Evolutionary conservation across 92 coral and sea anemone genomes (phyloP).

Genomic region (Zoanthus sociatus): DNA sequence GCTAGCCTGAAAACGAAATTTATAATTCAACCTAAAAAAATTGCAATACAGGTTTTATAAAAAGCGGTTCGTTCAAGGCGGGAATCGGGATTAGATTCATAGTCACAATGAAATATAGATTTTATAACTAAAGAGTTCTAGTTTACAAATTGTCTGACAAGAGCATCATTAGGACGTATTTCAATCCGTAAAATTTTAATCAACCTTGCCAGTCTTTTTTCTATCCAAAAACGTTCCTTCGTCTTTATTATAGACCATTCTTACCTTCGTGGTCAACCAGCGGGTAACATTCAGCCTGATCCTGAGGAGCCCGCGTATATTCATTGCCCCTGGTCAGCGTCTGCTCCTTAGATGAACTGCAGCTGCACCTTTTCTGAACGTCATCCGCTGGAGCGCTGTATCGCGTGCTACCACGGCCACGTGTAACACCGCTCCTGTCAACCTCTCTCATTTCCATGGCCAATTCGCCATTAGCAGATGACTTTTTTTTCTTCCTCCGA

Average conservation of each 20-base stretch:
- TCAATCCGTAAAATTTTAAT: background rate
- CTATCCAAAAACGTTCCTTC: background rate
- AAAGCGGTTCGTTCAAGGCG: too few species aligned
- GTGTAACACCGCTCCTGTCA: conserved; percentile 25
- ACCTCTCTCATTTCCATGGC: conserved; percentile 20
- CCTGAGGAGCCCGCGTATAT: conserved; percentile 21
- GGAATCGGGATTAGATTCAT: too few species aligned
- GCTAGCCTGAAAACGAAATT: too few species aligned
- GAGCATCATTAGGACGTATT: too few species aligned
- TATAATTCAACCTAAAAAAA: too few species aligned
- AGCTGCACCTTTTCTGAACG: conserved; percentile 35
- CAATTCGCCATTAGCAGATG: background rate
- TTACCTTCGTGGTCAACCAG: conserved; percentile 40
- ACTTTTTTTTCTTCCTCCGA: conserved; percentile 29
- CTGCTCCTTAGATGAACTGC: conserved; percentile 19
- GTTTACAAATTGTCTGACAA: too few species aligned
- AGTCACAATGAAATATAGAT: too few species aligned
- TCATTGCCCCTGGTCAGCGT: conserved; percentile 40
- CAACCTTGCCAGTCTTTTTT: background rate
- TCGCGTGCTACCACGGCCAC: conserved; percentile 48
- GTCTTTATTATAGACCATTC: background rate
- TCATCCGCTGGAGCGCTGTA: conserved; percentile 31
- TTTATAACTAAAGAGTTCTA: too few species aligned
- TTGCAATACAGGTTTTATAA: too few species aligned
- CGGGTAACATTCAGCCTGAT: conserved; percentile 27